These are phyloP conservation scores for Ferrisia virgata DNA, from an alignment of 2,888 invertebrate species.

Conservation along the genomic window DNA sequence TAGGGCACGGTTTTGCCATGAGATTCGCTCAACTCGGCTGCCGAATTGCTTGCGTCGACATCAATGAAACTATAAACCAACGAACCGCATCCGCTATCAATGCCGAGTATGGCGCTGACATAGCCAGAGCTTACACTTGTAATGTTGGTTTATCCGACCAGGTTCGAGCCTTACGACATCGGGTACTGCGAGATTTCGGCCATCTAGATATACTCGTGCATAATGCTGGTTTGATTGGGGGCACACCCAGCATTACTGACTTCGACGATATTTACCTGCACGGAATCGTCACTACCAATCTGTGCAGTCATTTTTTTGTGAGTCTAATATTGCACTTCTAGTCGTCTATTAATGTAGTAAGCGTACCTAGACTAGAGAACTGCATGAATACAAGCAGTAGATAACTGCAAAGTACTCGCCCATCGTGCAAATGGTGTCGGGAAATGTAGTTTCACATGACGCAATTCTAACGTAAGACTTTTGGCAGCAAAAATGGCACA, in stretches of 20 bases:
- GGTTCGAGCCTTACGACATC: constrained; percentile 40
- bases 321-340: no score
- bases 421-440: no score
- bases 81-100: constrained; percentile 43
- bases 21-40: constrained; percentile 48
- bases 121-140: constrained; percentile 47
- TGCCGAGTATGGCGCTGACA: background rate
- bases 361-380: no score
- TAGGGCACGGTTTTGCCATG: constrained; percentile 47
- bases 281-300: constrained; percentile 48
- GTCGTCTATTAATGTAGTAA: no score
- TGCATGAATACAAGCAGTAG: no score
- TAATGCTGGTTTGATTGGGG: constrained; percentile 49
- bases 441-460: no score
- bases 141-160: constrained; percentile 48
- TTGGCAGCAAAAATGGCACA: no score
- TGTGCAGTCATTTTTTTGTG: constrained; percentile 49
- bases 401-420: no score
- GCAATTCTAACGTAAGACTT: no score
- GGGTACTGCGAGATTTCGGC: constrained; percentile 48
- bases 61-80: constrained; percentile 45
- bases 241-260: constrained; percentile 39
- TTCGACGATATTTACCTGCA: constrained; percentile 46
- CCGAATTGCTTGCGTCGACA: constrained; percentile 48
- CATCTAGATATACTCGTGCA: constrained; percentile 49